Evolutionary conservation across 2,888 invertebrate genomes (phyloP).

Genomic region (Amblyjoppa proteus): DNA sequence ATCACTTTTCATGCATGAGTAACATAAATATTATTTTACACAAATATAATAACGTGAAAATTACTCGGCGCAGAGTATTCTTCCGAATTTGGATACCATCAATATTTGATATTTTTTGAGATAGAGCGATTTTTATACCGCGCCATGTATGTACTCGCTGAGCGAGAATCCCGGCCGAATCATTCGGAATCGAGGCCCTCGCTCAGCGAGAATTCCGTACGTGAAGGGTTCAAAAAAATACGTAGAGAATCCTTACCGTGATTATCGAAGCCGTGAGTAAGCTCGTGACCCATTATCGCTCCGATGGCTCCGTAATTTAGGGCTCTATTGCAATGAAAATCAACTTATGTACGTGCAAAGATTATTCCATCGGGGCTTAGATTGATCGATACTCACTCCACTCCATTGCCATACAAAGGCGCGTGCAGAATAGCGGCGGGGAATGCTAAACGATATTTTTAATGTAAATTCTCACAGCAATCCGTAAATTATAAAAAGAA

Average conservation of each 20-base stretch:
- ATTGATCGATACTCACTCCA: slow-evolving; percentile 87
- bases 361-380: neutral
- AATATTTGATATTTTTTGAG: no score
- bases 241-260: slow-evolving; percentile 86
- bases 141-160: no score
- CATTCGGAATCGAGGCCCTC: no score
- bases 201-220: no score
- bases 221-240: neutral
- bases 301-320: slow-evolving; percentile 93
- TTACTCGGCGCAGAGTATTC: no score
- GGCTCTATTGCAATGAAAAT: slow-evolving; percentile 85
- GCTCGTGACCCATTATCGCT: slow-evolving; percentile 94
- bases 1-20: no score
- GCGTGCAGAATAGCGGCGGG: slow-evolving; percentile 86
- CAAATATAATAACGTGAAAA: no score
- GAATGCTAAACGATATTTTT: slow-evolving; percentile 81
- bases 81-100: no score
- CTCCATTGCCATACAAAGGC: slow-evolving; percentile 89
- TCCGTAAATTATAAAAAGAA: neutral
- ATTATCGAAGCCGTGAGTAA: slow-evolving; percentile 93
- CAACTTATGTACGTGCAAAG: neutral
- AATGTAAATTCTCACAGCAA: neutral
- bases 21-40: no score
- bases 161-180: no score
- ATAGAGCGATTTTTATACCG: no score